Percentiles rank a stretch among this genome's conserved stretches.
These are phyloP conservation scores for Seriola quinqueradiata DNA, from an alignment of 2,113 vertebrate genomes.

Conservation along the genomic window DNA sequence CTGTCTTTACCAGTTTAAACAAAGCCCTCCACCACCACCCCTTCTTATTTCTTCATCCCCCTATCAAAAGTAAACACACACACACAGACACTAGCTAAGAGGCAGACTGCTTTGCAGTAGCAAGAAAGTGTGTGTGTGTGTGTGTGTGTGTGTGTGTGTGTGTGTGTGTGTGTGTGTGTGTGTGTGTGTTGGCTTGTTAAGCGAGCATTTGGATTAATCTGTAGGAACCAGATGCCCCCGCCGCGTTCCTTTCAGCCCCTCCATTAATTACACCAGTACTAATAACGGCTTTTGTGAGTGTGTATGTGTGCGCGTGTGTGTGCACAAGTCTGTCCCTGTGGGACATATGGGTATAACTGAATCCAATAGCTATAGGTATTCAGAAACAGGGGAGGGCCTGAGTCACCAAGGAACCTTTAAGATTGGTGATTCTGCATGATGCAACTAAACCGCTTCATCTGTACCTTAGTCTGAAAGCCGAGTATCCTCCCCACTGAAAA, in stretches of 20 bases:
- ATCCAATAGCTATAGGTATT: slow-evolving; percentile 65
- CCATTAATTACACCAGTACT: slow-evolving; percentile 86
- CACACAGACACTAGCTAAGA: slow-evolving; percentile 28
- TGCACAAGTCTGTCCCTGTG: slow-evolving; percentile 47
- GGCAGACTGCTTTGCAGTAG: slow-evolving; percentile 38
- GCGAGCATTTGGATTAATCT: slow-evolving; percentile 76
- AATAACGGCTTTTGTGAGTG: slow-evolving; percentile 78
- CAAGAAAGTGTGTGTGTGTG: slow-evolving; percentile 26
- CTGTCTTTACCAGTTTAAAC: slow-evolving; percentile 65
- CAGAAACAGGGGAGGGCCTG: slow-evolving; percentile 15
- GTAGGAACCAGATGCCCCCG: slow-evolving; percentile 78
- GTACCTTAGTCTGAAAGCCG: neutral
- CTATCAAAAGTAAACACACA: slow-evolving; percentile 69
- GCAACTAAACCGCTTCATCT: neutral
- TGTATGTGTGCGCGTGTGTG: slow-evolving; percentile 34
- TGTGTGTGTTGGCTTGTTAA: slow-evolving; percentile 64
- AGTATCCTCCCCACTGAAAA: neutral
- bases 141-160: slow-evolving; percentile 40
- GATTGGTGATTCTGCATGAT: neutral
- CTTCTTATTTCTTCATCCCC: slow-evolving; percentile 38
- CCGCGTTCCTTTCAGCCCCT: slow-evolving; percentile 72
- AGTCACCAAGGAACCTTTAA: slow-evolving; percentile 9
- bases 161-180: slow-evolving; percentile 17
- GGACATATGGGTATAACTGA: slow-evolving; percentile 55
- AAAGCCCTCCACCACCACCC: slow-evolving; percentile 32